Percentiles rank a stretch among this genome's conserved stretches.
Conservation (phyloP, 2,113 vertebrate genomes). For the Prinia subflava region DNA sequence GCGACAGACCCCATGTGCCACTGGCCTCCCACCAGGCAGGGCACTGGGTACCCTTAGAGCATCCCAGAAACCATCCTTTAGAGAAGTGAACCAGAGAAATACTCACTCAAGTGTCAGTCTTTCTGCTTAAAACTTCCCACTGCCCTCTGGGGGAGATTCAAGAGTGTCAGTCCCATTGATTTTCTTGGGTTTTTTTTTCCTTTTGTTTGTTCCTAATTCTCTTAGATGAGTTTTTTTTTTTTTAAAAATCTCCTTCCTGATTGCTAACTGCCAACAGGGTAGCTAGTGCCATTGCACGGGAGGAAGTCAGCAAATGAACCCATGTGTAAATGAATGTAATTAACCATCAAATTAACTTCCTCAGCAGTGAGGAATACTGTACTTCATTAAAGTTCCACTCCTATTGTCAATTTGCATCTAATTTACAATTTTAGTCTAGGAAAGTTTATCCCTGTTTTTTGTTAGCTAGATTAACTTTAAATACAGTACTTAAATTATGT, state of each 20-base stretch:
- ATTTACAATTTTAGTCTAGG: conserved; percentile 30
- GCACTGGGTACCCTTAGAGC: background rate
- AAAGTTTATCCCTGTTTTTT: conserved; percentile 54
- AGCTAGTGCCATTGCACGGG: background rate
- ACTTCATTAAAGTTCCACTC: conserved; percentile 13
- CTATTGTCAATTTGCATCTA: conserved; percentile 52
- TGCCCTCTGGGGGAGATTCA: background rate
- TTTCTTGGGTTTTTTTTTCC: background rate
- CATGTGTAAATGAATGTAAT: conserved; percentile 20
- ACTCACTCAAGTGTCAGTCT: background rate
- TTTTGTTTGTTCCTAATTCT: background rate
- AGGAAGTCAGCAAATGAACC: conserved; percentile 3
- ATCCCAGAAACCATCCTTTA: background rate
- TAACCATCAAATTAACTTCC: conserved; percentile 39
- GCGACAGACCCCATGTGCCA: rapidly evolving
- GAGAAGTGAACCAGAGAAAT: background rate
- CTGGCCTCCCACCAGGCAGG: background rate
- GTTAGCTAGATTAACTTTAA: conserved; percentile 65
- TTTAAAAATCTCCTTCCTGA: background rate
- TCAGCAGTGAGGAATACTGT: background rate
- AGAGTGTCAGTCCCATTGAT: background rate
- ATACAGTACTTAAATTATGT: conserved; percentile 46
- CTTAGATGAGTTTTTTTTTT: background rate
- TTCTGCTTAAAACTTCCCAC: background rate
- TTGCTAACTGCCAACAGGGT: background rate